phyloP scores from a whole-genome alignment of 2,888 invertebrate species.

The Nomada goodeniana region DNA sequence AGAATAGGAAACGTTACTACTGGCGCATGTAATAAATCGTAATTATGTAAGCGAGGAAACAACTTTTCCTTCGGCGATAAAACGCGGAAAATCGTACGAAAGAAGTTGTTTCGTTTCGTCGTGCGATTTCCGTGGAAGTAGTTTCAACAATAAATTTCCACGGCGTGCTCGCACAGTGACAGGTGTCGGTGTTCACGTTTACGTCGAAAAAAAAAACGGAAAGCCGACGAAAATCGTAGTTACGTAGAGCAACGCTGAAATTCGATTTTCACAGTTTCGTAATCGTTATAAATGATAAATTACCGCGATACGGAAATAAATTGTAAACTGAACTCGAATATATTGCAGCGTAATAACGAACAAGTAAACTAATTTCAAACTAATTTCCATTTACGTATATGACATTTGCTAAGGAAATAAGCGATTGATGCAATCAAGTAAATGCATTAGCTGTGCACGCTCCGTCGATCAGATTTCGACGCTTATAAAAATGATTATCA shows the following conservation, averaged over 20 bases:
- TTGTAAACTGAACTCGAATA: not conserved
- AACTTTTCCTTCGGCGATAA: not conserved
- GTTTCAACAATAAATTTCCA: not conserved
- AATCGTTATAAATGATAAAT: not conserved
- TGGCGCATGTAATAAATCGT: not conserved
- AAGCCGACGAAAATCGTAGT: not conserved
- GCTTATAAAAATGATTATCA: not conserved
- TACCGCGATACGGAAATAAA: not conserved
- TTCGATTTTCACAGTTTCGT: not conserved
- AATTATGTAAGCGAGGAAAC: constrained; percentile 16
- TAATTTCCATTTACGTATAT: too few relatives aligned
- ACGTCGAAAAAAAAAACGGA: not conserved
- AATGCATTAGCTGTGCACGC: too few relatives aligned
- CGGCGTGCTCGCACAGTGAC: not conserved
- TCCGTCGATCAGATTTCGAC: too few relatives aligned
- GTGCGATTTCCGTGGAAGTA: too few relatives aligned
- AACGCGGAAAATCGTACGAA: not conserved
- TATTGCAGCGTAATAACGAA: not conserved
- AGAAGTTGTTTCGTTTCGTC: too few relatives aligned
- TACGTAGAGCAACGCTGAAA: too few relatives aligned
- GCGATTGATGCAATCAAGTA: too few relatives aligned
- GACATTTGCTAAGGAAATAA: too few relatives aligned
- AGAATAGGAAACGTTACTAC: constrained; percentile 2
- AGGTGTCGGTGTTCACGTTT: not conserved
- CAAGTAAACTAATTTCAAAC: not conserved